Evolutionary conservation across 2,113 vertebrate species (phyloP).

Genomic region (Gymnocephalus cernua): DNA sequence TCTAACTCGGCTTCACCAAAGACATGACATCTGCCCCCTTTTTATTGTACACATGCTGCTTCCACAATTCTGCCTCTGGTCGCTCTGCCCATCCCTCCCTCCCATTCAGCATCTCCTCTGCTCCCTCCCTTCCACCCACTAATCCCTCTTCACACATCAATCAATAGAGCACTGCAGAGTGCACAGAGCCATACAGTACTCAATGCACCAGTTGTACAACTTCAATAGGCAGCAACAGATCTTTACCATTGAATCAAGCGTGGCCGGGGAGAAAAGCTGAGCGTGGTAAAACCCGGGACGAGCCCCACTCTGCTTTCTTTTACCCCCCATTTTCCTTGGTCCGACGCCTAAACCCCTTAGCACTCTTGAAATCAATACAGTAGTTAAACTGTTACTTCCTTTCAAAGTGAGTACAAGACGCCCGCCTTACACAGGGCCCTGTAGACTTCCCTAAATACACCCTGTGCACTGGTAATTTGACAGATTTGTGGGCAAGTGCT

Average conservation of each 20-base stretch:
- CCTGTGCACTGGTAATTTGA: slow-evolving; percentile 74
- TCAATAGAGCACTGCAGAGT: slow-evolving; percentile 81
- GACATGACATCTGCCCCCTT: slow-evolving; percentile 65
- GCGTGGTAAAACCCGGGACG: slow-evolving; percentile 61
- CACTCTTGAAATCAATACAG: slow-evolving; percentile 81
- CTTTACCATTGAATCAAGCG: slow-evolving; percentile 75
- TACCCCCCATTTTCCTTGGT: slow-evolving; percentile 74
- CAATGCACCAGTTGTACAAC: slow-evolving; percentile 76
- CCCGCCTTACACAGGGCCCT: slow-evolving; percentile 59
- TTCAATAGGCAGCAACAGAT: slow-evolving; percentile 76
- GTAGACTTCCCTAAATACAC: slow-evolving; percentile 69
- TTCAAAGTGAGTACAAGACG: slow-evolving; percentile 54
- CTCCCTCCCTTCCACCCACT: slow-evolving; percentile 61
- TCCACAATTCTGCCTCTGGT: slow-evolving; percentile 57
- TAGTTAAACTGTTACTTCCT: slow-evolving; percentile 83
- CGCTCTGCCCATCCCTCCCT: slow-evolving; percentile 17
- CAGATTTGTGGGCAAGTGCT: slow-evolving; percentile 68
- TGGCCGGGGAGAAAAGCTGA: slow-evolving; percentile 56
- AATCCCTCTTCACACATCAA: slow-evolving; percentile 82
- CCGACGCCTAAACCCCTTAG: slow-evolving; percentile 75
- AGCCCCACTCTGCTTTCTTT: slow-evolving; percentile 64
- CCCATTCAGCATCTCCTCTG: slow-evolving; percentile 24
- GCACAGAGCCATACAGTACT: slow-evolving; percentile 71
- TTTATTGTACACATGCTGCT: slow-evolving; percentile 63
- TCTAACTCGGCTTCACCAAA: slow-evolving; percentile 39